Evolutionary conservation across 2,113 vertebrate species (phyloP), one percentile per base, ranked within the genome.

Genomic region (Geococcyx californianus): DNA sequence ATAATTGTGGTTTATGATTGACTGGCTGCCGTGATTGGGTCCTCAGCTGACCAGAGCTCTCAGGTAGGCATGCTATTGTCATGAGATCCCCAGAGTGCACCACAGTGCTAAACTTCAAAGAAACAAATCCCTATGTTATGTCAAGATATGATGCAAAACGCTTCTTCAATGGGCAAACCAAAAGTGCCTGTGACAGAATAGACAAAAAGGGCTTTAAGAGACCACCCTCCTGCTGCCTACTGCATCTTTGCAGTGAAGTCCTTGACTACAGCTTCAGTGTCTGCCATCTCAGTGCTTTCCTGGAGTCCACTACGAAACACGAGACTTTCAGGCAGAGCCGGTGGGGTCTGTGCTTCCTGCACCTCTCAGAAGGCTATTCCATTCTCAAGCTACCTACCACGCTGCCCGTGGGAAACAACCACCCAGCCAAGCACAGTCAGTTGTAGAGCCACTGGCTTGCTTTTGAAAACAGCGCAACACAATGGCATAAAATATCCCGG

Each of bases 321-420:
- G 4, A 10, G 34, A 31, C 10, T 11, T 29, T 7, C 4, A 54
- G 42, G 52, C 60, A 54, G 31, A 34, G 4, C 15, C 16, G 25
- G 34, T 31, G 85, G 26, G 18, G 42, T 49, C 7, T 74, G 23
- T 38, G 33, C 11, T 42, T 8, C 31, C 19, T 0, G 0, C 2
- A 3, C 9, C 64, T 63, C 34, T 75, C 62, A 21, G 38, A 62
- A 55, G 38, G 12, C 29, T 56, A 15, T 42, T 9, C 1, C 3
- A 33, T 54, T 33, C 38, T 10, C n/a, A 25, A 68, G 15, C 25
- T 52, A 7, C 33, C 26, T 40, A 8, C 55, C 33, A n/a, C 2
- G 0, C 10, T 25, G 58, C 25, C 9, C 25, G 18, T 2, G 7
- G 16, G 45, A 12, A 74, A 4, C 9, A 38, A 3, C 10, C 12